A percentile compares a stretch with the other conserved stretches of the same genome.
phyloP scores from a whole-genome alignment of 2,113 vertebrate genomes.

The Caloenas nicobarica region DNA sequence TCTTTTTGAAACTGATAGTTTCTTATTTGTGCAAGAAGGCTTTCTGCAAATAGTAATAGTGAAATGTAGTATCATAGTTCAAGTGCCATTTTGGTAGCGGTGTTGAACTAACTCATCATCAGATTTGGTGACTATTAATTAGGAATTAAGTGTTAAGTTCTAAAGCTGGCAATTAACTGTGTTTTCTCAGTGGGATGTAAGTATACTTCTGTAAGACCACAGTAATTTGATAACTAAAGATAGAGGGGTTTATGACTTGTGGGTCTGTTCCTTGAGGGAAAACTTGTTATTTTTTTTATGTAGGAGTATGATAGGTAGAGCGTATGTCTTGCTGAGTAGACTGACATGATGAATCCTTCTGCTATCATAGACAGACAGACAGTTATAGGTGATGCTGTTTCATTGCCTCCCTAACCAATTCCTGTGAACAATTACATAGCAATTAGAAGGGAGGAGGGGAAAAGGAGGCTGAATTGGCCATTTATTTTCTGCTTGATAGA shows the following conservation, averaged over 20 bases:
- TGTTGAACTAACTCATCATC: background rate
- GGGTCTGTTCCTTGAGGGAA: background rate
- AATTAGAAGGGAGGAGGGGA: background rate
- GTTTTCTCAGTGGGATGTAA: background rate
- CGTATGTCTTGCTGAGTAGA: background rate
- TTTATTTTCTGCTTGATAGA: background rate
- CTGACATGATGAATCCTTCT: background rate
- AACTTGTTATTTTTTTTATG: background rate
- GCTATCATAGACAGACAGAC: background rate
- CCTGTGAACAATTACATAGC: background rate
- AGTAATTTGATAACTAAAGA: background rate
- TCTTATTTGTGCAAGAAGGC: background rate
- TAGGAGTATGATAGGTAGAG: background rate
- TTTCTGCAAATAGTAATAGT: background rate
- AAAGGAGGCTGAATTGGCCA: background rate
- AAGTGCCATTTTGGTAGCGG: background rate
- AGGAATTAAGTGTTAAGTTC: background rate
- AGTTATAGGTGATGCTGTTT: background rate
- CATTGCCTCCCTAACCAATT: background rate
- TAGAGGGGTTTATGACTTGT: background rate
- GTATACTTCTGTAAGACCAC: background rate
- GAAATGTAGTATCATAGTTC: background rate
- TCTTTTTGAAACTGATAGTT: fast-evolving
- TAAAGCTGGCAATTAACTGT: background rate
- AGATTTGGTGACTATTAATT: background rate